Conservation (phyloP, 2,113 vertebrate species). For the Leucopsar rothschildi region DNA sequence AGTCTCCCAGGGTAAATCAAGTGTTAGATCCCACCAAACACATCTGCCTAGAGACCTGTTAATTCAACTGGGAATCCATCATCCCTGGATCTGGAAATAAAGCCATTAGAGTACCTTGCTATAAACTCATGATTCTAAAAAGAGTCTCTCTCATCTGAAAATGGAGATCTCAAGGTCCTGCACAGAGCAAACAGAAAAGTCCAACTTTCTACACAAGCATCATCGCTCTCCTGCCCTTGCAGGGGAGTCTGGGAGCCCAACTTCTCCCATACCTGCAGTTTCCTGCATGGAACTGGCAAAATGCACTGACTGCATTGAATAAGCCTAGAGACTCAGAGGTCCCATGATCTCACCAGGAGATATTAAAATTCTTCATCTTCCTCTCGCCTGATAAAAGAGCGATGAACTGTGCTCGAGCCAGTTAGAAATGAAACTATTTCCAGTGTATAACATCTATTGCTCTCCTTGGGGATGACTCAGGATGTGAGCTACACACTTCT, state of each 20-base stretch:
- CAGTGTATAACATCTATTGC: slow-evolving; percentile 44
- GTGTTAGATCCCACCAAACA: not conserved
- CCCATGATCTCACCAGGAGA: not conserved
- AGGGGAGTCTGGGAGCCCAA: not conserved
- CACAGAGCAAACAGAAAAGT: not conserved
- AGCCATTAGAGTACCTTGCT: not conserved
- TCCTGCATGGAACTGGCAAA: not conserved
- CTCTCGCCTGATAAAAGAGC: not conserved
- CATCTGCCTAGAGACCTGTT: not conserved
- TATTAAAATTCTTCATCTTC: slow-evolving; percentile 43
- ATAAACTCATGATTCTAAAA: not conserved
- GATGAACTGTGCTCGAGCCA: not conserved
- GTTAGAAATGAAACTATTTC: slow-evolving; percentile 50
- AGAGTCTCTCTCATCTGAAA: not conserved
- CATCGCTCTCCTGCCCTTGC: not conserved
- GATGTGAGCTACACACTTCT: slow-evolving; percentile 10
- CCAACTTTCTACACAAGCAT: not conserved
- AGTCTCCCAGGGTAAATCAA: not conserved
- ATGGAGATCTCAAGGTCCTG: not conserved
- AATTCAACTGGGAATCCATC: not conserved
- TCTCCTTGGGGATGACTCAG: slow-evolving; percentile 55
- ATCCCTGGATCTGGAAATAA: not conserved
- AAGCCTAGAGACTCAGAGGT: not conserved
- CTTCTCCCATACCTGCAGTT: not conserved
- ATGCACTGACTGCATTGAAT: not conserved